Evolutionary conservation across 1,140 invertebrate genomes (phyloP).

Genomic region (Phymorhynchus buccinoides): DNA sequence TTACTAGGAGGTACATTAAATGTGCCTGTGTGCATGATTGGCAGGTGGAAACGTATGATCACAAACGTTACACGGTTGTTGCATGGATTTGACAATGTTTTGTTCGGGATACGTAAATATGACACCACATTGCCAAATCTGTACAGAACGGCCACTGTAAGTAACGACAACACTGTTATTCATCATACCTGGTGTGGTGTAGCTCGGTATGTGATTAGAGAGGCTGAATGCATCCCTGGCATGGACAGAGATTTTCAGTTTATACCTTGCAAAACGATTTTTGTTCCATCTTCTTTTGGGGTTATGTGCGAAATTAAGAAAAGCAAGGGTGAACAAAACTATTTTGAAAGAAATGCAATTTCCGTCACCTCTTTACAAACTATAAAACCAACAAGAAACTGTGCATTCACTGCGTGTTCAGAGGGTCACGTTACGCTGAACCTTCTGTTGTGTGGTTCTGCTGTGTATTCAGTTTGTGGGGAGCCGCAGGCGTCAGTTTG

Average conservation of each 20-base stretch:
- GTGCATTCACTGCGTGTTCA: background rate
- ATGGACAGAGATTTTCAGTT: background rate
- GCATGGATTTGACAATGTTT: background rate
- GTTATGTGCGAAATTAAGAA: background rate
- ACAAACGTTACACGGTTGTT: background rate
- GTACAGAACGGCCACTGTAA: background rate
- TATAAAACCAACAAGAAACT: too few species aligned
- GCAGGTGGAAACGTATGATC: too few species aligned
- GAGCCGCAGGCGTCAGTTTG: background rate
- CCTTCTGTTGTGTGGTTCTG: background rate
- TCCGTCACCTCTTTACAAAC: background rate
- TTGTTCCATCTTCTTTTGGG: background rate
- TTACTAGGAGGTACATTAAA: background rate
- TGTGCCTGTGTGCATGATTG: background rate
- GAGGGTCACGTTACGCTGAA: slow-evolving; percentile 4
- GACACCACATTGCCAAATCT: background rate
- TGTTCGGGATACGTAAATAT: background rate
- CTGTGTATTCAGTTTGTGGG: background rate
- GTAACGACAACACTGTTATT: background rate
- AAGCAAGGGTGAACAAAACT: background rate
- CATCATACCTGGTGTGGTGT: background rate
- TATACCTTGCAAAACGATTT: background rate
- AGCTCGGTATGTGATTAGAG: background rate
- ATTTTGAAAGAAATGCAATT: background rate
- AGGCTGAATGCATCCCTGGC: background rate